Conservation (phyloP, 2,113 vertebrate genomes). For the Tachysurus fulvidraco region DNA sequence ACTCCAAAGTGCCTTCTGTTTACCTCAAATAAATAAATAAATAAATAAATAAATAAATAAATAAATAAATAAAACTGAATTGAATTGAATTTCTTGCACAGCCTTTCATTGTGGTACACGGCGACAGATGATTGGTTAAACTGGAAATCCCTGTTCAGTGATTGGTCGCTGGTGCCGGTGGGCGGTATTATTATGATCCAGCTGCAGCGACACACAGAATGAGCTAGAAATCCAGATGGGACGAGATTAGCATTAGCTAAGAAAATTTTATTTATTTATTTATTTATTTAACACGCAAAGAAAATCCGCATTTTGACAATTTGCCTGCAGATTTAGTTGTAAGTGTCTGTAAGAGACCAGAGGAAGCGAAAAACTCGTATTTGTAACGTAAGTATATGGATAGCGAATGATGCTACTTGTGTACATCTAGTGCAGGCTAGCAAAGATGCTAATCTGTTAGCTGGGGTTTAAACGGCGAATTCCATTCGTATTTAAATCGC, state of each 20-base stretch:
- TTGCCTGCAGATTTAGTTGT: not conserved
- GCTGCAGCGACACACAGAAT: constrained; percentile 53
- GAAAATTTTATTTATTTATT: not conserved
- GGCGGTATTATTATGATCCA: constrained; percentile 37
- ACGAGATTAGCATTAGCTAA: not conserved
- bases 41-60: no score
- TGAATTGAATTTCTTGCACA: not conserved
- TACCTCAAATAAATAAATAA: not conserved
- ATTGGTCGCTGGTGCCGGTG: constrained; percentile 8
- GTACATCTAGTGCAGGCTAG: not conserved
- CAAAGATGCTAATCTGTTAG: not conserved
- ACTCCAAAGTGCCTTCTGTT: constrained; percentile 2
- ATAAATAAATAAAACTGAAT: no score
- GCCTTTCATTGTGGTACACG: constrained; percentile 6
- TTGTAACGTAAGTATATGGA: constrained; percentile 25
- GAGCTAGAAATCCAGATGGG: constrained; percentile 54
- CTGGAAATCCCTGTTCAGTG: not conserved
- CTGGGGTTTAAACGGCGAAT: not conserved
- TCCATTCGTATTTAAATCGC: not conserved
- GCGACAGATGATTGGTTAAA: constrained; percentile 55
- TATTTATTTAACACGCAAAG: not conserved
- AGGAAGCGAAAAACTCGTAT: not conserved
- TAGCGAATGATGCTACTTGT: not conserved
- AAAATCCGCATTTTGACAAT: not conserved
- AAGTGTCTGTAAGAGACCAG: not conserved